Base-by-base conservation (phyloP, 2,797 vertebrate species). In the Oryzias sinensis region DNA sequence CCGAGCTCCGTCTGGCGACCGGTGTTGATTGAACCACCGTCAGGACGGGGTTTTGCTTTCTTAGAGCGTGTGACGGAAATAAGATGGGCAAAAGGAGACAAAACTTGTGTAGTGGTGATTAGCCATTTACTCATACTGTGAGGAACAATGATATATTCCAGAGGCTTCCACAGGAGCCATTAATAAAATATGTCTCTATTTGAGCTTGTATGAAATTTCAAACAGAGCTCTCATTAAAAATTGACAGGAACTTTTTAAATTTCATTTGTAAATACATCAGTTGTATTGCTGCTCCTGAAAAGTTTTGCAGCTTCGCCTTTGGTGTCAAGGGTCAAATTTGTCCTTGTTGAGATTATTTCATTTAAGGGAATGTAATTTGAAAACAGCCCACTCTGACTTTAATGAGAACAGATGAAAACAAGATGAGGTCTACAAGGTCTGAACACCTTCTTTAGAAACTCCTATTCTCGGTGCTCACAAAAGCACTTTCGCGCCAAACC, bases 121-220 rank as follows among this genome's bases (percentile, higher is more conserved):
- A 61, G 53, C 59, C 85, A 78, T 87, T 82, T 82, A 72, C 74
- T 77, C 63, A 74, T 75, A 14, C 22, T 49, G 45, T 50, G 50
- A 62, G 77, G 82, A 84, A 84, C 68, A 83, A 83, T 85, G 73
- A 77, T 73, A 54, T 16, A 84, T 86, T 88, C 79, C 72, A 54
- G 67, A 70, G 70, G 78, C 80, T 77, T 89, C 80, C 60, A 74
- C 22, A 33, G 65, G 54, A 59, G 14, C 46, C 70, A 87, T 88
- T 83, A 87, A 87, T 87, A 83, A 88, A 83, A 81, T 81, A 88
- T 89, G 78, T 87, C 79, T 85, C 79, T 81, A 85, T 88, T 88
- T 86, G 63, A 71, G 72, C 74, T 86, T 73, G 75, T 85, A 87
- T 53, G 75, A 85, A 87, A 88, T 88, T 85, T 87, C 79, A 87